Conservation (phyloP, 37 sponge, comb jelly and placozoan species). For the Diacarnus erythraeanus region DNA sequence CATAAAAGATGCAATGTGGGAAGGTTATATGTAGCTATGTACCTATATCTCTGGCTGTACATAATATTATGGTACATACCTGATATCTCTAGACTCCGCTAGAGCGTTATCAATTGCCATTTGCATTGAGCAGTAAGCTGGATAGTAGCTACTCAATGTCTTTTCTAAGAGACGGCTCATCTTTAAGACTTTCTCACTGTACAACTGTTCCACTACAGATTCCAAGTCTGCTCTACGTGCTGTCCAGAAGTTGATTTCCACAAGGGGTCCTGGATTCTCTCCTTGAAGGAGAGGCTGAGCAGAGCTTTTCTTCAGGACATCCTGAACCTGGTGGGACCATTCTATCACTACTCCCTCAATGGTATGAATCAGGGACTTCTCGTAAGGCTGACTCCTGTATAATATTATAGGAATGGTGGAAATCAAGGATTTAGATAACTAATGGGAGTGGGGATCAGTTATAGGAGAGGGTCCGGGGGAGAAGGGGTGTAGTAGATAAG, state of each 20-base stretch:
- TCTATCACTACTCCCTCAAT: slow-evolving; percentile 95
- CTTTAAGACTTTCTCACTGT: slow-evolving; percentile 73
- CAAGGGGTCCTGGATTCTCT: slow-evolving; percentile 84
- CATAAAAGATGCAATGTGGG: too few relatives aligned
- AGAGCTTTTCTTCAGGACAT: slow-evolving; percentile 90
- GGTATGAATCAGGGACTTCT: slow-evolving; percentile 81
- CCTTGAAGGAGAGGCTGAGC: slow-evolving; percentile 94
- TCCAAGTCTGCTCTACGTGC: slow-evolving; percentile 87
- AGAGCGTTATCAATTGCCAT: slow-evolving; percentile 75
- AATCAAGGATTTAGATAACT: too few relatives aligned
- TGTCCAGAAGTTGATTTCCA: slow-evolving; percentile 96
- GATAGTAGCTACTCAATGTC: slow-evolving; percentile 92
- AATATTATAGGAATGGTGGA: too few relatives aligned
- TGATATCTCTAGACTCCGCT: slow-evolving; percentile 89
- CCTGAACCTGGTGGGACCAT: slow-evolving; percentile 93
- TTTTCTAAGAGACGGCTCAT: slow-evolving; percentile 89
- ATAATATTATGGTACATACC: not conserved
- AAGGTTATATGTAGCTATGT: too few relatives aligned
- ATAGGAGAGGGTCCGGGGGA: not conserved
- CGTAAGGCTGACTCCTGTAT: slow-evolving; percentile 76
- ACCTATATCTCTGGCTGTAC: too few relatives aligned
- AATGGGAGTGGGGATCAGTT: too few relatives aligned
- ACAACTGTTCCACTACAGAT: slow-evolving; percentile 91
- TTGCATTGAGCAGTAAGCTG: slow-evolving; percentile 81
- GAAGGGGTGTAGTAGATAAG: slow-evolving; percentile 10